Evolutionary conservation across 2,888 invertebrate species (phyloP), one percentile per base, ranked within the genome.

Genomic region (Amphipyra berbera): DNA sequence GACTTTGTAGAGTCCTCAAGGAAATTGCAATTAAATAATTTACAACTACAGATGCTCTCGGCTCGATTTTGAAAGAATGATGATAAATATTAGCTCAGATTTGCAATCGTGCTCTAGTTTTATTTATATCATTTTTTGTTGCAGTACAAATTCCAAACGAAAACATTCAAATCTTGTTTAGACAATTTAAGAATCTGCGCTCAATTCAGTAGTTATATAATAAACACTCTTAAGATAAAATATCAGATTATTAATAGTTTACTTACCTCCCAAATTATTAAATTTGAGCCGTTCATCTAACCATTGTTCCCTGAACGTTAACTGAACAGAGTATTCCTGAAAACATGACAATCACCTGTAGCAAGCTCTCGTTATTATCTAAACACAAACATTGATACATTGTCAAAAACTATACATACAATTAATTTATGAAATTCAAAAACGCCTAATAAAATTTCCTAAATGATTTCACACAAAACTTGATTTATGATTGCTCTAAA

Each of bases 291-390:
- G 96, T 91, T 98, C 98, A 92, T 99, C 99, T 88, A 97, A 95
- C 99, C 99, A 99, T 95, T 99, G 98, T 92, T 99, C 99, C 91
- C 99, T 97, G 95, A 99, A 99, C 81, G 99, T 99, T 88, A 99
- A 96, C 95, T 99, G 99, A 85, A 99, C 98, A 89, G 98, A 98
- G 96, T 99, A 99, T 96, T 99, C 99, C 98, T 98, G 96, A 84
- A 96, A 96, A 90, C 76, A 81, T 57, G 6, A 64, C 21, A 50
- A 35, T 38, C 6, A 61, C 21, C 58, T 77, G 61, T 76, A 77
- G 60, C 35, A 13, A 47, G 42, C 41, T 44, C 53, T 62, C 6
- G 27, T 21, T 13, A 61, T 30, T 3, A 44, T 42, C 13, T 10
- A 12, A 58, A 42, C 45, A 61, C 5, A 47, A 27, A 46, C 61